phyloP scores from a whole-genome alignment of 2,797 vertebrate species.

The Hypotaenidia okinawae region DNA sequence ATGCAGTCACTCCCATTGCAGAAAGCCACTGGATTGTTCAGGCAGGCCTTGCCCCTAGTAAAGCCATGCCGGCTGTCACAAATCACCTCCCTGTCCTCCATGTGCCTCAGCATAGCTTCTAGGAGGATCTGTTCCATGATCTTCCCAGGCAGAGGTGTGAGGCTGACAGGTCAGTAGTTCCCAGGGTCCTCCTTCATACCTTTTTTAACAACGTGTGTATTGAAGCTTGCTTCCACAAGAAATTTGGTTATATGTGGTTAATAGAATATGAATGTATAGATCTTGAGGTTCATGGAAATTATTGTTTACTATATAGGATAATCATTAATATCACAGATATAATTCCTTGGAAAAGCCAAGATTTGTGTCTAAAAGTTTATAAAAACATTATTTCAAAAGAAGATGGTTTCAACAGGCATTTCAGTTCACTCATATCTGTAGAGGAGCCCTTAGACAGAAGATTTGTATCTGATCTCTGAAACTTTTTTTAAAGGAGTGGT shows the following conservation, averaged over 20 bases:
- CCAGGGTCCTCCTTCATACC: too few species aligned
- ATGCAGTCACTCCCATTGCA: too few species aligned
- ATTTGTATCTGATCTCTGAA: background rate
- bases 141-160: too few species aligned
- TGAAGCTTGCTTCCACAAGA: background rate
- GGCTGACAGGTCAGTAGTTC: too few species aligned
- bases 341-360: background rate
- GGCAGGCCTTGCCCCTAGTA: too few species aligned
- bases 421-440: background rate
- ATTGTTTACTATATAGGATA: background rate
- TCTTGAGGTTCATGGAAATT: background rate
- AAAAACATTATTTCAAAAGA: background rate
- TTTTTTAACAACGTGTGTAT: too few species aligned
- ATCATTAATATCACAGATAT: background rate
- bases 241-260: background rate
- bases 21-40: too few species aligned
- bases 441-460: background rate
- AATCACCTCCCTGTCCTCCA: too few species aligned
- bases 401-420: background rate
- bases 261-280: background rate
- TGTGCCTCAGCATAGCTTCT: too few species aligned
- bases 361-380: background rate
- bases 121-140: too few species aligned
- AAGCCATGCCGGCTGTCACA: too few species aligned
- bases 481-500: background rate